phyloP scores from a whole-genome alignment of 2,797 vertebrate species.

The Esox lucius region DNA sequence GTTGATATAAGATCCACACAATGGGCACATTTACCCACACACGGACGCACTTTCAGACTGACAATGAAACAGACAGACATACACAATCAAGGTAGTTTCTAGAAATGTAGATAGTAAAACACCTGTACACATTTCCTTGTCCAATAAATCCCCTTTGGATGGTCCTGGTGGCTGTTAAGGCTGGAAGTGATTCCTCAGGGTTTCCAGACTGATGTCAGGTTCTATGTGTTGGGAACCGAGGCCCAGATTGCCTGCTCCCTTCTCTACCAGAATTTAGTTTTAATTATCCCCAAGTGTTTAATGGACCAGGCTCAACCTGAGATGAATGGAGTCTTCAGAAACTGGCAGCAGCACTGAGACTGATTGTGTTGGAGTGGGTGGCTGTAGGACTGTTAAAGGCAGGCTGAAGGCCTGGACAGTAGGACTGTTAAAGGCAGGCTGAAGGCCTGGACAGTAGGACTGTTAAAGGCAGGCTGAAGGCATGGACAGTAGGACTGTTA shows the following conservation, averaged over 20 bases:
- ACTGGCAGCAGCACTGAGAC: neutral
- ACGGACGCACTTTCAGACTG: neutral
- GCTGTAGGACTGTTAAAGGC: no score
- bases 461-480: no score
- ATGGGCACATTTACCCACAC: no score
- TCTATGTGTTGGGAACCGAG: constrained; percentile 37
- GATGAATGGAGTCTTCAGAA: constrained; percentile 10
- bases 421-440: no score
- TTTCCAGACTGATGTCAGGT: constrained; percentile 49
- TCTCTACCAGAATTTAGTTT: constrained; percentile 44
- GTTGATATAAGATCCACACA: no score
- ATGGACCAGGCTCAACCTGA: constrained; percentile 14
- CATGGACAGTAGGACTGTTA: no score
- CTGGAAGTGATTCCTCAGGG: constrained; percentile 19
- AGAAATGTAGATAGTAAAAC: constrained; percentile 5
- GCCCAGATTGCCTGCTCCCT: constrained; percentile 51
- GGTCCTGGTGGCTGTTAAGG: neutral
- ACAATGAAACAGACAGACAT: constrained; percentile 15
- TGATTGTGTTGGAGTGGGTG: neutral
- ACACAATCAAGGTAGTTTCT: neutral
- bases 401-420: no score
- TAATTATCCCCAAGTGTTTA: constrained; percentile 45
- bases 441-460: no score
- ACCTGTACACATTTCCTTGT: constrained; percentile 22
- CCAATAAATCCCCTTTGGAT: constrained; percentile 18